Percentiles rank a stretch among this genome's conserved stretches.
Evolutionary conservation across 2,888 invertebrate genomes (phyloP).

Genomic region (Drosophila macrothrix): DNA sequence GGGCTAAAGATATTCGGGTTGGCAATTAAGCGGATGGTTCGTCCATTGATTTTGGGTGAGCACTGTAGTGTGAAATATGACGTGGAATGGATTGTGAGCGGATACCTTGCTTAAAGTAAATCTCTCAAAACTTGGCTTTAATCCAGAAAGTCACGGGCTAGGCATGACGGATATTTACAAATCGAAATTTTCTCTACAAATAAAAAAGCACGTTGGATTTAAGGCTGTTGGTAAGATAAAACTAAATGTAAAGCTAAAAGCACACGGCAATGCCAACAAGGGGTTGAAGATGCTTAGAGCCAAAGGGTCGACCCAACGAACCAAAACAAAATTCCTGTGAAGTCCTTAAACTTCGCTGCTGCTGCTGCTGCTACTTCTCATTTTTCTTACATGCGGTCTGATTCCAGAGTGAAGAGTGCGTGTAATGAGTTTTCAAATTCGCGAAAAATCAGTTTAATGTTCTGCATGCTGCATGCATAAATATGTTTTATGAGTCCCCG

Average conservation of each 20-base stretch:
- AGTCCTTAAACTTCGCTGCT: slow-evolving; percentile 19
- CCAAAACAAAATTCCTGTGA: slow-evolving; percentile 22
- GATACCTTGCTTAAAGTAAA: slow-evolving; percentile 34
- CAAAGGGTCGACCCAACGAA: slow-evolving; percentile 1
- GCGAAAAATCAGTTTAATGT: slow-evolving; percentile 41
- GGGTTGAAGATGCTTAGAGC: background rate
- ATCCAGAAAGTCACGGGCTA: slow-evolving; percentile 41
- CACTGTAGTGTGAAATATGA: slow-evolving; percentile 52
- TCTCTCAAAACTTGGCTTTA: slow-evolving; percentile 45
- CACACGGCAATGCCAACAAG: slow-evolving; percentile 14
- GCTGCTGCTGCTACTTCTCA: background rate
- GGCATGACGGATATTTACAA: slow-evolving; percentile 21
- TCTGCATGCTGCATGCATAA: slow-evolving; percentile 35
- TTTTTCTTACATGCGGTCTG: background rate
- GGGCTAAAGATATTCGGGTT: slow-evolving; percentile 18
- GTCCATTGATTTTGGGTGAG: slow-evolving; percentile 59
- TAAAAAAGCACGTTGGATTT: slow-evolving; percentile 24
- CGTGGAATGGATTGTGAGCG: slow-evolving; percentile 9
- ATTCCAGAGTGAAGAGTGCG: slow-evolving; percentile 1
- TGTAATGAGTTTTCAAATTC: slow-evolving; percentile 16
- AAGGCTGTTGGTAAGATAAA: background rate
- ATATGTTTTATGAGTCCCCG: slow-evolving; percentile 48
- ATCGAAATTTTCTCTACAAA: slow-evolving; percentile 21
- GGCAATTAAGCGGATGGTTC: slow-evolving; percentile 8
- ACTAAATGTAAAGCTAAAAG: slow-evolving; percentile 28